Evolutionary conservation across 2,797 vertebrate genomes (phyloP), one percentile per base, ranked within the genome.

Genomic region (Sphenodon punctatus): DNA sequence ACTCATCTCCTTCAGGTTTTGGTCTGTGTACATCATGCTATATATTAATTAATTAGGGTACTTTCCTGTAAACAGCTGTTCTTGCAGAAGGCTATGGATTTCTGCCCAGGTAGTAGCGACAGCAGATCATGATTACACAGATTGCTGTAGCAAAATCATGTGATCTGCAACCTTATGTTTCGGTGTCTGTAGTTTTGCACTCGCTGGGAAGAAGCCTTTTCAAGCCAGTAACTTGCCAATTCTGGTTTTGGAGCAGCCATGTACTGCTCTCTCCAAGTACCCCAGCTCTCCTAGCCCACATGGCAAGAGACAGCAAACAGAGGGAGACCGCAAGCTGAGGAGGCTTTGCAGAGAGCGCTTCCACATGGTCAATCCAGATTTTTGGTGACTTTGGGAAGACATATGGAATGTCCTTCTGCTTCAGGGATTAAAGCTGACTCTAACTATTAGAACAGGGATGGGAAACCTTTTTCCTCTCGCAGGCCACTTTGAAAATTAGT

Each of bases 61-160:
- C 83, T 85, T 82, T 88, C 49, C 89, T 91, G 59, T 65, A 85
- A 84, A 9, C 88, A 91, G 84, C 89, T 91, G 89, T 86, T 88
- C 4, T 83, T 89, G 41, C 86, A 89, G 87, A 88, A 92, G 88
- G 84, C 79, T 67, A 1, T 88, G 92, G 92, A 88, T 83, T 86
- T 25, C 75, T 93, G 84, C 92, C 86, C 89, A 91, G 90, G 92
- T 88, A 87, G 86, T 2, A 53, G 80, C 82, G 19, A 3, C 75
- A 75, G 58, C 36, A 30, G 75, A 2, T 34, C 86, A 73, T 1
- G 73, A 81, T 78, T 61, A 58, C 80, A 61, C 73, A 87, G 92
- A 85, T 59, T 88, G 90, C 0, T 0, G 75, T 6, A 49, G 65
- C 48, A 15, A 85, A 67, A 77, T 87, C 82, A 39, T 10, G 39